Conservation (phyloP, 2,888 invertebrate genomes). For the Spialia ferax region DNA sequence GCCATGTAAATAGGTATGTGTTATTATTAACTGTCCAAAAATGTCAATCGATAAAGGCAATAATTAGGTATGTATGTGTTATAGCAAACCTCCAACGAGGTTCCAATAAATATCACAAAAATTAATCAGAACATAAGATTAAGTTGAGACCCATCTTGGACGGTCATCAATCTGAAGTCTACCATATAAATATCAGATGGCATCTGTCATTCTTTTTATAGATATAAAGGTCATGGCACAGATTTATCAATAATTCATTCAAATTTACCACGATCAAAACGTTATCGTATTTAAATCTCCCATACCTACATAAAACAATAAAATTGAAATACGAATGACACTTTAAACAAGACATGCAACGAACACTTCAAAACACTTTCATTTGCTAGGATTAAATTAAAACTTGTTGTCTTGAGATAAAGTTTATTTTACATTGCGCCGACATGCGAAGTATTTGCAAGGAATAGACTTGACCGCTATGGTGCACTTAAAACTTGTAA, state of each 20-base stretch:
- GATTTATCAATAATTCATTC: not conserved
- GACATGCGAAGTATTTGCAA: constrained; percentile 37
- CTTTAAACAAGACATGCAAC: constrained; percentile 24
- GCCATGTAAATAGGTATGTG: too few relatives aligned
- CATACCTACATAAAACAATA: constrained; percentile 11
- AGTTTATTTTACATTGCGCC: constrained; percentile 38
- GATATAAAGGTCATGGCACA: not conserved
- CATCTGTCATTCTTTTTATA: too few relatives aligned
- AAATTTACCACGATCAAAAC: constrained; percentile 12
- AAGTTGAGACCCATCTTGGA: too few relatives aligned
- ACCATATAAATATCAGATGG: too few relatives aligned
- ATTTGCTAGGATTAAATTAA: constrained; percentile 7
- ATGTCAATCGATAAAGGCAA: too few relatives aligned
- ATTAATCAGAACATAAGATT: too few relatives aligned
- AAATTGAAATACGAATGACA: constrained; percentile 29
- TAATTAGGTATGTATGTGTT: too few relatives aligned
- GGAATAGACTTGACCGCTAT: constrained; percentile 30
- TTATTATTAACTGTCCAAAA: too few relatives aligned
- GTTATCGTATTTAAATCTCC: constrained; percentile 3
- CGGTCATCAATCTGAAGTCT: too few relatives aligned
- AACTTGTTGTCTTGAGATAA: constrained; percentile 6
- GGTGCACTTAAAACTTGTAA: constrained; percentile 39
- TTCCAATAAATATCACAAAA: too few relatives aligned
- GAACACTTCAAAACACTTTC: constrained; percentile 12
- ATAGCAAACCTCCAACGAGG: too few relatives aligned